These are phyloP conservation scores for Ictalurus furcatus DNA, from an alignment of 2,113 vertebrate genomes.

Conservation along the genomic window DNA sequence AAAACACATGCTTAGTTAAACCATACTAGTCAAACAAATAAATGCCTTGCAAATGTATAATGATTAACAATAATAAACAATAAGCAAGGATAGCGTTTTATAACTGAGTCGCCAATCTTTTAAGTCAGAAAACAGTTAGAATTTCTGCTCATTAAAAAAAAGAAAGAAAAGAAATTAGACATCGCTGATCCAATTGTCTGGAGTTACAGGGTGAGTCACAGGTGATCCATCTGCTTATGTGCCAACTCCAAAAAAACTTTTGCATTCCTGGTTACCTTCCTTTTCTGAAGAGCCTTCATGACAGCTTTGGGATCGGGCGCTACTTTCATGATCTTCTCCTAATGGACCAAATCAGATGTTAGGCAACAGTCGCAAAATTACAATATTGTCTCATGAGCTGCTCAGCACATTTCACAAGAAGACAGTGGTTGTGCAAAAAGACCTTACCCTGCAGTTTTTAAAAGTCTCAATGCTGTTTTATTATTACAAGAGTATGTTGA, in stretches of 20 bases:
- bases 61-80: no score
- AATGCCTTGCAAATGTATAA: not conserved
- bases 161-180: not conserved
- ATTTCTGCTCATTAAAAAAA: not conserved
- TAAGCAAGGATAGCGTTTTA: not conserved
- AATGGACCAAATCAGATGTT: slow-evolving; percentile 25
- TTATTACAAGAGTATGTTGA: not conserved
- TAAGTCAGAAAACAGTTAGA: not conserved
- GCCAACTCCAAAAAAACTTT: slow-evolving; percentile 59
- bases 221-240: slow-evolving; percentile 56
- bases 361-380: not conserved
- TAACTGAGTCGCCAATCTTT: not conserved
- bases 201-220: slow-evolving; percentile 32
- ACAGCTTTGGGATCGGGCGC: slow-evolving; percentile 51
- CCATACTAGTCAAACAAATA: not conserved
- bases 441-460: not conserved
- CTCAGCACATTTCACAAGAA: not conserved
- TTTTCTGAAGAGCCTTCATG: slow-evolving; percentile 57
- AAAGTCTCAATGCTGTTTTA: not conserved
- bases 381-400: not conserved
- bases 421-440: not conserved
- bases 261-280: slow-evolving; percentile 13
- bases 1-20: not conserved
- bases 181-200: not conserved
- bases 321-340: slow-evolving; percentile 61